Evolutionary conservation across 2,113 vertebrate species (phyloP).

Genomic region (Equus przewalskii): DNA sequence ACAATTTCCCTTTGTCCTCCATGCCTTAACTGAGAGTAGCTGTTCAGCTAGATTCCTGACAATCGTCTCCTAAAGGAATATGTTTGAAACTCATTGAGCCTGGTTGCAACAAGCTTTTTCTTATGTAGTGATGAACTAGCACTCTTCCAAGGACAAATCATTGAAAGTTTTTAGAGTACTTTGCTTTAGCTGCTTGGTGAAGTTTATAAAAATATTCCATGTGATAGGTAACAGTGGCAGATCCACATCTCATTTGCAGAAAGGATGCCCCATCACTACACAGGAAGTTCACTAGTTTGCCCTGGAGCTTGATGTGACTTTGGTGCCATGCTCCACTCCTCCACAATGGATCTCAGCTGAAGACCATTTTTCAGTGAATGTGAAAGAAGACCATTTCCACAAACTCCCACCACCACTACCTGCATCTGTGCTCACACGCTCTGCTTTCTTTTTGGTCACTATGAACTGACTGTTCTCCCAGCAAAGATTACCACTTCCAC

Average conservation of each 20-base stretch:
- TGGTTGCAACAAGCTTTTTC: not conserved
- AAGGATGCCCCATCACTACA: not conserved
- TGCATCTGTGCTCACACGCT: not conserved
- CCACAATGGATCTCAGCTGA: not conserved
- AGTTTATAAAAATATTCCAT: constrained; percentile 13
- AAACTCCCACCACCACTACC: not conserved
- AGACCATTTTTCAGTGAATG: constrained; percentile 8
- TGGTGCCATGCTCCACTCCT: not conserved
- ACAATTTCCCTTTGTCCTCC: not conserved
- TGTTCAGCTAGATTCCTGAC: constrained; percentile 40
- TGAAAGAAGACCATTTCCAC: not conserved
- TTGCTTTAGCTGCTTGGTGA: constrained; percentile 27
- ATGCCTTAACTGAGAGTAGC: not conserved
- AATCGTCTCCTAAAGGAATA: constrained; percentile 13
- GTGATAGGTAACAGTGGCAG: not conserved
- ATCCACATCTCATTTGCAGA: not conserved
- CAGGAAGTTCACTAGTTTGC: not conserved
- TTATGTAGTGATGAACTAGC: not conserved
- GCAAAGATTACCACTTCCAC: not conserved
- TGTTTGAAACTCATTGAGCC: not conserved
- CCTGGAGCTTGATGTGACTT: not conserved
- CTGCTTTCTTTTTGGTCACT: not conserved
- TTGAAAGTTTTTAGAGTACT: not conserved
- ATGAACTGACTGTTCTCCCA: not conserved
- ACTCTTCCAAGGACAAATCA: constrained; percentile 4